Base-by-base conservation (phyloP, 2,888 invertebrate genomes). In the Marasmarcha lunaedactyla region DNA sequence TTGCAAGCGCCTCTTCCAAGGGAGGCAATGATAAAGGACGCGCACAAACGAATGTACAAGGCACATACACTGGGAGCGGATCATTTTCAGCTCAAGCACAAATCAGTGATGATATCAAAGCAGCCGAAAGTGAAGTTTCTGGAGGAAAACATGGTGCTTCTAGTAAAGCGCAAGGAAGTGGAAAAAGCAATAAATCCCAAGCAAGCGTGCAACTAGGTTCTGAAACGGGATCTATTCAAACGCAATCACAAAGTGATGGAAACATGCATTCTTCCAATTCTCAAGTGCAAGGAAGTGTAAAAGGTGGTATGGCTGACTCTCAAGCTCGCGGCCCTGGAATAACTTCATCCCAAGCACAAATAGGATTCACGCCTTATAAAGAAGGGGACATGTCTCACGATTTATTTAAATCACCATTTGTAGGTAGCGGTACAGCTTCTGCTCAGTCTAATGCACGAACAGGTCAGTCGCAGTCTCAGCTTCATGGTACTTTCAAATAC, bases 281-380 rank as follows among this genome's bases (percentile, higher is more conserved):
- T 2, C 89, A 92, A 81, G 92, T 94, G 0, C 90, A 92, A 73
- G 93, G 93, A 2, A 90, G 91, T 46, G 86, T 89, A 20, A 91
- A 90, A 67, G 94, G 94, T 12, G 94, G 94, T 2, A 86, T 93
- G 83, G 93, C 94, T 1, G 93, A 94, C 63, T 92, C 94, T 1
- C 93, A 94, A 77, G 91, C 94, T 0, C 89, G 89, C 54, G 94
- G 93, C 0, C 90, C 91, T 1, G 94, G 93, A 2, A 91, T 90
- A 54, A 93, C 94, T 1, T 93, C 92, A 0, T 94, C 93, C 25
- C 94, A 94, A 76, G 94, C 94, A 2, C 94, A 94, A 73, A 93
- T 94, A 44, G 94, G 93, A 1, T 94, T 94, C 58, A 88, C 89
- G 38, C 94, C 94, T 0, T 88, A 88, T 50, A 86, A 88, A 52